A percentile compares a stretch with the other conserved stretches of the same genome.
Evolutionary conservation across 2,888 invertebrate genomes (phyloP).

Genomic region (Diabrotica balteata): DNA sequence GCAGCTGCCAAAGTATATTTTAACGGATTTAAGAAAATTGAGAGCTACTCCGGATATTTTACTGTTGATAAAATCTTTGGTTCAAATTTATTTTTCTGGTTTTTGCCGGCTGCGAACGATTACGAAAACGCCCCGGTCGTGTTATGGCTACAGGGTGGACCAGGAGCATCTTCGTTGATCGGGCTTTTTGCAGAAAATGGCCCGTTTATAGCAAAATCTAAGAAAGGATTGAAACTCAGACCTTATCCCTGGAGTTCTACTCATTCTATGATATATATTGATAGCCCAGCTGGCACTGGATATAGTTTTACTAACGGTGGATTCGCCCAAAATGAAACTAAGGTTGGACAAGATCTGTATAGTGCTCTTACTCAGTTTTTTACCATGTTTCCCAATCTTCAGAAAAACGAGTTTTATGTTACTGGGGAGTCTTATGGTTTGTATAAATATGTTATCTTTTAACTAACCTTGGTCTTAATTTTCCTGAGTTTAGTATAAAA

Average conservation of each 20-base stretch:
- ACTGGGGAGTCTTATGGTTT: slow-evolving; percentile 87
- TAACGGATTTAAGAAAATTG: slow-evolving; percentile 66
- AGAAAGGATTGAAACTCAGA: slow-evolving; percentile 62
- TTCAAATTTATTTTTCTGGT: slow-evolving; percentile 92
- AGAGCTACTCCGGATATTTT: slow-evolving; percentile 81
- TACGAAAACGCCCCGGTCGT: slow-evolving; percentile 72
- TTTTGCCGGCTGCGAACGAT: slow-evolving; percentile 76
- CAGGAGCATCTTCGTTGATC: slow-evolving; percentile 80
- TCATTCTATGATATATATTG: slow-evolving; percentile 86
- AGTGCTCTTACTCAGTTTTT: slow-evolving; percentile 83
- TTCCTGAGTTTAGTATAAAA: no score
- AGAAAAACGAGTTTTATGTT: slow-evolving; percentile 80
- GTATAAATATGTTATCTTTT: background rate
- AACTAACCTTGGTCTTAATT: no score
- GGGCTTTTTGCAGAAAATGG: slow-evolving; percentile 88
- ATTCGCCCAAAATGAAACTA: slow-evolving; percentile 79
- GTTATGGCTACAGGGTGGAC: slow-evolving; percentile 88
- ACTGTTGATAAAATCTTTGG: slow-evolving; percentile 80
- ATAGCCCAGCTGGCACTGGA: slow-evolving; percentile 88
- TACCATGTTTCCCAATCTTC: slow-evolving; percentile 78
- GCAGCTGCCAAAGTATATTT: slow-evolving; percentile 63
- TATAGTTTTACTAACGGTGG: slow-evolving; percentile 86
- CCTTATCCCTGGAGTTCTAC: slow-evolving; percentile 81
- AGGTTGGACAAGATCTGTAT: slow-evolving; percentile 82
- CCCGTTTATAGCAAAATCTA: slow-evolving; percentile 62